Evolutionary conservation across 2,888 invertebrate species (phyloP).

Genomic region (Formica aserva): DNA sequence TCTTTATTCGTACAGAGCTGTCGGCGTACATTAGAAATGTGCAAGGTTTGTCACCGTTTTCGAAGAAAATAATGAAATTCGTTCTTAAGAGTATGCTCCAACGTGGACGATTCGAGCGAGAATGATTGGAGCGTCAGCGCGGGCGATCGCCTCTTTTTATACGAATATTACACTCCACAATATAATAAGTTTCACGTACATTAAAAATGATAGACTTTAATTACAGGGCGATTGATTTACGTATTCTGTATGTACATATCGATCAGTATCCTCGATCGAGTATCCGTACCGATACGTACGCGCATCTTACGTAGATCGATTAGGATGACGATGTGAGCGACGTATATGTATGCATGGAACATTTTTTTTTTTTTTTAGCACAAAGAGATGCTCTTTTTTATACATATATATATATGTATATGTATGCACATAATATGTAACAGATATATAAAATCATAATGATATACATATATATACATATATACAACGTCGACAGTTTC

Average conservation of each 20-base stretch:
- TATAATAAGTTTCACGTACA: constrained; percentile 57
- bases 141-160: constrained; percentile 51
- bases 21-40: constrained; percentile 75
- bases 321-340: constrained; percentile 54
- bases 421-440: constrained; percentile 41
- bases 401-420: constrained; percentile 1
- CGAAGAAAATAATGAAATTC: constrained; percentile 74
- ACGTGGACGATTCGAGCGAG: constrained; percentile 76
- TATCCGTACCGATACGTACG: not conserved
- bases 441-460: constrained; percentile 48
- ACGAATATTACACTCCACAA: constrained; percentile 69
- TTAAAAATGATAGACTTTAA: constrained; percentile 60
- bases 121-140: constrained; percentile 72
- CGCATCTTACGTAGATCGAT: constrained; percentile 1
- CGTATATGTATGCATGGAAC: constrained; percentile 38
- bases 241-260: constrained; percentile 16
- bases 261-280: not conserved
- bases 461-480: constrained; percentile 47
- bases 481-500: not conserved
- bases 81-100: constrained; percentile 64
- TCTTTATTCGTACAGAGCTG: constrained; percentile 76
- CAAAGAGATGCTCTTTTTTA: not conserved
- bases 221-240: constrained; percentile 57
- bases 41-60: constrained; percentile 68
- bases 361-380: constrained; percentile 33